Conservation (phyloP, 1,140 invertebrate genomes). For the Apocrypta bakeri region DNA sequence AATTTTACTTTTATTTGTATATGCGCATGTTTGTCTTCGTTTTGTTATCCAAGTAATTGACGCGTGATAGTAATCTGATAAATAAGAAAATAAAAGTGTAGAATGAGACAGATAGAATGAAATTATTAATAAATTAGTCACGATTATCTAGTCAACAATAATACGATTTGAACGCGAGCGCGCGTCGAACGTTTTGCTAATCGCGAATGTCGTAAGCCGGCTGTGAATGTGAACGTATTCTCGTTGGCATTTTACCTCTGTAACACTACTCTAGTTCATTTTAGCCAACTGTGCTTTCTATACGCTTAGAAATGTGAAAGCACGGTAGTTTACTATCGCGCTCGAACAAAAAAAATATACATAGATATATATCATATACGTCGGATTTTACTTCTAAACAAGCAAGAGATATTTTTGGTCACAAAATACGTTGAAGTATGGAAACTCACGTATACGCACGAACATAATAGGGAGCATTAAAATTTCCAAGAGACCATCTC, state of each 20-base stretch:
- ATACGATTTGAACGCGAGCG: too few relatives aligned
- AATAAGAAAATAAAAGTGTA: too few relatives aligned
- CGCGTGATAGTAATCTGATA: too few relatives aligned
- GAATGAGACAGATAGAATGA: background rate
- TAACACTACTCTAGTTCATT: constrained; percentile 2
- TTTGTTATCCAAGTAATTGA: too few relatives aligned
- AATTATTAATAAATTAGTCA: background rate
- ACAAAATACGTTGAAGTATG: too few relatives aligned
- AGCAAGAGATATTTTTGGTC: too few relatives aligned
- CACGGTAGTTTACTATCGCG: background rate
- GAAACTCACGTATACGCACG: too few relatives aligned
- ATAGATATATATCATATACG: too few relatives aligned
- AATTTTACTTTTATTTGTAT: too few relatives aligned
- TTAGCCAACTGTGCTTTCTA: background rate
- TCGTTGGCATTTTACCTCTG: constrained; percentile 1
- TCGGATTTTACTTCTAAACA: too few relatives aligned
- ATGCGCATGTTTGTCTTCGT: too few relatives aligned
- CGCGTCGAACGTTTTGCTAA: background rate
- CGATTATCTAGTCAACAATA: background rate
- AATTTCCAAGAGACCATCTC: background rate
- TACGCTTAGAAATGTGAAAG: background rate
- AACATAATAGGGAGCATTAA: too few relatives aligned
- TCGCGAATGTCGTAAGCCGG: background rate
- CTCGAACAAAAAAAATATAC: background rate
- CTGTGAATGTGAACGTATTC: background rate